These are phyloP conservation scores for Lipophrys pholis DNA, from an alignment of 2,113 vertebrate species.

Conservation along the genomic window DNA sequence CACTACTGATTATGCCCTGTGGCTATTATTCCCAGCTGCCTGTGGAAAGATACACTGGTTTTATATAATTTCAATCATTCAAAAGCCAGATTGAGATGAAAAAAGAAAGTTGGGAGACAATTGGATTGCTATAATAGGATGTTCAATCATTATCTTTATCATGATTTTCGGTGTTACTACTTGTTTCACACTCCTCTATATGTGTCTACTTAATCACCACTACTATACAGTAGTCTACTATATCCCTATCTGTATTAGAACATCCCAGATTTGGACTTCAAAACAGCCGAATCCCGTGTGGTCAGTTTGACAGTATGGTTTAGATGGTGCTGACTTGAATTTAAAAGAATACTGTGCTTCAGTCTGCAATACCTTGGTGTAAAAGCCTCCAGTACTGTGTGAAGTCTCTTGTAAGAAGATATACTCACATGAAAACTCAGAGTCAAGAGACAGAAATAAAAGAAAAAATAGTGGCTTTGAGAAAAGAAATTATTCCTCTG, in stretches of 20 bases:
- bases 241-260: conserved; percentile 1
- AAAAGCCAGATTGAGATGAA: conserved; percentile 1
- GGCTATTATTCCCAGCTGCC: conserved; percentile 3
- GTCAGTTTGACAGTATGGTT: no score
- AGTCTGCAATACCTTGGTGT: conserved; percentile 14
- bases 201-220: conserved; percentile 2
- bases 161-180: conserved; percentile 4
- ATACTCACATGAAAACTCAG: not conserved
- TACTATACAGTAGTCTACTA: not conserved
- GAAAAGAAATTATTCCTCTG: conserved; percentile 1
- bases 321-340: not conserved
- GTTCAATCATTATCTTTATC: conserved; percentile 15
- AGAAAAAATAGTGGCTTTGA: not conserved
- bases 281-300: no score
- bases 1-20: not conserved
- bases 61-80: not conserved
- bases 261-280: no score
- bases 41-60: not conserved
- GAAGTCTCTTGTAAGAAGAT: not conserved
- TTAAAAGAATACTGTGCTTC: not conserved
- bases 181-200: conserved; percentile 19
- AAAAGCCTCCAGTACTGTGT: not conserved
- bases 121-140: not conserved
- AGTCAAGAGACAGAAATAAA: not conserved
- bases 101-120: conserved; percentile 1